Percentiles rank a stretch among this genome's conserved stretches.
These are phyloP conservation scores for Drosophila eugracilis DNA, from an alignment of 1,140 invertebrate species.

Conservation along the genomic window DNA sequence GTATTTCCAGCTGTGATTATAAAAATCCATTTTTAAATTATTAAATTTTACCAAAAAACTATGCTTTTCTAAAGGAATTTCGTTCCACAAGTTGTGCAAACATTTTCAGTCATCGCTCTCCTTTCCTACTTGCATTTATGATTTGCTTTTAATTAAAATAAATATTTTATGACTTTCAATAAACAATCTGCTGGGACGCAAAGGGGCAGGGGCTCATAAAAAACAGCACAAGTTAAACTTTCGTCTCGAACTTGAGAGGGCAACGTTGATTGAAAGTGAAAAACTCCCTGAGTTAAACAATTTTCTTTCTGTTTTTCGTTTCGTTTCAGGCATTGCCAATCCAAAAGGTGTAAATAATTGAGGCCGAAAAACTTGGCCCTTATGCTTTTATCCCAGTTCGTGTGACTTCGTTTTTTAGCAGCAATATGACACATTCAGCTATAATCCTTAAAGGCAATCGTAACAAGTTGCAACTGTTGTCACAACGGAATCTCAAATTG, in stretches of 20 bases:
- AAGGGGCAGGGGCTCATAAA: neutral
- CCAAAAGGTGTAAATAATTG: conserved; percentile 49
- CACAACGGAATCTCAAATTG: conserved; percentile 24
- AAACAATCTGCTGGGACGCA: conserved; percentile 33
- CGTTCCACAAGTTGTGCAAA: conserved; percentile 13
- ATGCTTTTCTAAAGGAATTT: neutral
- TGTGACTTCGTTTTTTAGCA: conserved; percentile 17
- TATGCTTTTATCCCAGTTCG: conserved; percentile 16
- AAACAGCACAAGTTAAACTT: conserved; percentile 36
- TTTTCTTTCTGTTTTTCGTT: conserved; percentile 31
- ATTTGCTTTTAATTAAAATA: conserved; percentile 68
- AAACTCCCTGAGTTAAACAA: conserved; percentile 41
- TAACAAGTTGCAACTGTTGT: conserved; percentile 28
- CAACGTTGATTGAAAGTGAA: conserved; percentile 47
- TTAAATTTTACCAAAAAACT: conserved; percentile 8
- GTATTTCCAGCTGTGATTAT: no score
- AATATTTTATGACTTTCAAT: conserved; percentile 59
- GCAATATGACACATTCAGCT: conserved; percentile 22
- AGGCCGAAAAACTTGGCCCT: conserved; percentile 39
- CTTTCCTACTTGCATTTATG: conserved; percentile 42
- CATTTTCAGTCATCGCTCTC: conserved; percentile 4
- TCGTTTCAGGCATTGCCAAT: conserved; percentile 47
- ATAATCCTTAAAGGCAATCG: conserved; percentile 3
- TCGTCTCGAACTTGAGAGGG: conserved; percentile 30
- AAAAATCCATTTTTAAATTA: no score